These are phyloP conservation scores for Ivindomyrus marchei DNA, from an alignment of 2,113 vertebrate species.

Conservation along the genomic window DNA sequence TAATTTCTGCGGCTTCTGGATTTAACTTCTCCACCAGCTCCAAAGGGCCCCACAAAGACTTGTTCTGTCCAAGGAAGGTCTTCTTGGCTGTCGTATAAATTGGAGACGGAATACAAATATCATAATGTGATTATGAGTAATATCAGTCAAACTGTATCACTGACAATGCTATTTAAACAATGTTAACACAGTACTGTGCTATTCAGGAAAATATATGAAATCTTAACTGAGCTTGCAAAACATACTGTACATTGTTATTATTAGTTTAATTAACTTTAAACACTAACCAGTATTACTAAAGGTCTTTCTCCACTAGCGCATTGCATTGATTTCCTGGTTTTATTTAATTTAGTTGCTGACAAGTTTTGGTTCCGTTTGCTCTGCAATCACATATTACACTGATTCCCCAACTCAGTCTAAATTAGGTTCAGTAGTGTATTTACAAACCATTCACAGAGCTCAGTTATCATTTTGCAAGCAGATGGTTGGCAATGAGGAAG, in stretches of 20 bases:
- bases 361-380: background rate
- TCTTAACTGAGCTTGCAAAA: background rate
- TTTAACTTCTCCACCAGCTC: constrained; percentile 95
- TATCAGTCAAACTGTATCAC: background rate
- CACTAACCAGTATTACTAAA: background rate
- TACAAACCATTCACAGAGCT: background rate
- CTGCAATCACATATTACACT: background rate
- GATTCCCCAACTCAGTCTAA: background rate
- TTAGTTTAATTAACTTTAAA: background rate
- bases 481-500: background rate
- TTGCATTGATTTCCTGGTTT: background rate
- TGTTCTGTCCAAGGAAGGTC: constrained; percentile 96
- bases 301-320: background rate
- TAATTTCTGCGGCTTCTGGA: constrained; percentile 94
- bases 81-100: constrained; percentile 75
- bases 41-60: constrained; percentile 97
- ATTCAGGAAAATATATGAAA: background rate
- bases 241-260: background rate
- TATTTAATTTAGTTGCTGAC: background rate
- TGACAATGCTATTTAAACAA: background rate
- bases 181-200: background rate
- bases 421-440: background rate
- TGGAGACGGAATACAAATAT: background rate
- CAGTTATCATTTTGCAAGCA: background rate
- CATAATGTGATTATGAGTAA: background rate